These are phyloP conservation scores for Eremobia ochroleuca DNA, from an alignment of 2,888 invertebrate genomes.

Conservation along the genomic window DNA sequence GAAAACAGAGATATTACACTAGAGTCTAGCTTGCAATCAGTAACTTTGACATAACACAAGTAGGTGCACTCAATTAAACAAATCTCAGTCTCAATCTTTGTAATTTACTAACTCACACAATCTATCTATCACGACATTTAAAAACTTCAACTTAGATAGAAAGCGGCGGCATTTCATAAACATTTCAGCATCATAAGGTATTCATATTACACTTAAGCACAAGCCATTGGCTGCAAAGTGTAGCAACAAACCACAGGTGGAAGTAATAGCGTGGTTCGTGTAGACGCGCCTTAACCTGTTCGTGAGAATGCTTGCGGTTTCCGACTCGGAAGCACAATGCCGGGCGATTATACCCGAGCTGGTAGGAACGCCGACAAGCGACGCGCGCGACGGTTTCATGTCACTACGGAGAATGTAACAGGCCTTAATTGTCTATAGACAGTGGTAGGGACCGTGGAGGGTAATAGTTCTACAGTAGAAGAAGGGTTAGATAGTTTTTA, in stretches of 20 bases:
- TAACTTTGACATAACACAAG: background rate
- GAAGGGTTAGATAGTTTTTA: background rate
- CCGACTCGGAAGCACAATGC: slow-evolving; percentile 78
- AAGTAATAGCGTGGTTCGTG: slow-evolving; percentile 64
- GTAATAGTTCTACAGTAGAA: background rate
- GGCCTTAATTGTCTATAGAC: slow-evolving; percentile 30
- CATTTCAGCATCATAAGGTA: slow-evolving; percentile 46
- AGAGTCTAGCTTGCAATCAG: background rate
- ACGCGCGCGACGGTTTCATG: slow-evolving; percentile 50
- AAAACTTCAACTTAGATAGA: slow-evolving; percentile 16
- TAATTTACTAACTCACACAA: background rate
- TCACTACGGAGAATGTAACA: slow-evolving; percentile 39
- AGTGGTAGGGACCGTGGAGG: background rate
- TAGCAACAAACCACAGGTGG: slow-evolving; percentile 67
- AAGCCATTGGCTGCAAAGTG: slow-evolving; percentile 55
- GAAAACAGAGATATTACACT: slow-evolving; percentile 3
- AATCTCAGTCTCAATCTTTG: background rate
- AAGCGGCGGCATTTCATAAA: slow-evolving; percentile 36
- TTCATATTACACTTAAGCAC: slow-evolving; percentile 62
- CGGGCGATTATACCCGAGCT: slow-evolving; percentile 63
- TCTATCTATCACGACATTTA: slow-evolving; percentile 6
- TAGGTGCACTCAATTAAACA: background rate
- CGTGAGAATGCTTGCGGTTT: slow-evolving; percentile 80
- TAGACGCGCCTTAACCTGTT: slow-evolving; percentile 60
- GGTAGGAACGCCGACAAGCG: slow-evolving; percentile 57